Percentiles rank a stretch among this genome's conserved stretches.
phyloP scores from a whole-genome alignment of 2,888 invertebrate genomes.

The Philaethria dido region DNA sequence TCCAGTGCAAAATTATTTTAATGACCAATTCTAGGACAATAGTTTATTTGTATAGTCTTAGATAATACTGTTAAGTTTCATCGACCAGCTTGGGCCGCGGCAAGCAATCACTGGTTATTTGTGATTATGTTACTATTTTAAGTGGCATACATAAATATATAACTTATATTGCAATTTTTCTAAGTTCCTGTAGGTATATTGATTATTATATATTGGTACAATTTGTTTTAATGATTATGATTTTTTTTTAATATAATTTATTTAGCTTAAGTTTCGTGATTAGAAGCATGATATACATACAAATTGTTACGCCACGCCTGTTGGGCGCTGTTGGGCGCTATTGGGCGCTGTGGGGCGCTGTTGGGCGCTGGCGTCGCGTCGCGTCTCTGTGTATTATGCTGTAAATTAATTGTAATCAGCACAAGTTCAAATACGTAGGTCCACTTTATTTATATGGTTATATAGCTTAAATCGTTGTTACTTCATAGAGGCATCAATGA shows the following conservation, averaged over 20 bases:
- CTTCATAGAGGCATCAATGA: slow-evolving; percentile 59
- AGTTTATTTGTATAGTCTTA: slow-evolving; percentile 68
- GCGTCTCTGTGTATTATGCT: slow-evolving; percentile 64
- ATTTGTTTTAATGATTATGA: slow-evolving; percentile 79
- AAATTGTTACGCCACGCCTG: slow-evolving; percentile 41
- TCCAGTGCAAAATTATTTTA: slow-evolving; percentile 66
- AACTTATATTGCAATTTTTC: slow-evolving; percentile 83
- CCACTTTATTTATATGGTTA: slow-evolving; percentile 70
- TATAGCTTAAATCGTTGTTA: slow-evolving; percentile 72
- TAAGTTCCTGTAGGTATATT: slow-evolving; percentile 84
- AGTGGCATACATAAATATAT: slow-evolving; percentile 84
- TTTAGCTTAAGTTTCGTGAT: slow-evolving; percentile 72
- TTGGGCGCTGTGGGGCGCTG: slow-evolving; percentile 28
- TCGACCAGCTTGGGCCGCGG: slow-evolving; percentile 51
- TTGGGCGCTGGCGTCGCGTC: slow-evolving; percentile 41
- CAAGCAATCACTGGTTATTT: slow-evolving; percentile 60
- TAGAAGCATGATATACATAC: slow-evolving; percentile 60
- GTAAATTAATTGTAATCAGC: slow-evolving; percentile 69
- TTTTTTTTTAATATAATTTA: slow-evolving; percentile 81
- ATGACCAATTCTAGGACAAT: slow-evolving; percentile 67
- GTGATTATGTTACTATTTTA: slow-evolving; percentile 69
- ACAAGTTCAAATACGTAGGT: slow-evolving; percentile 82
- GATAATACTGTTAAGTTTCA: slow-evolving; percentile 64
- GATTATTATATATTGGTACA: slow-evolving; percentile 81
- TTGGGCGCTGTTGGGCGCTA: slow-evolving; percentile 34